Base-by-base conservation (phyloP, 2,888 invertebrate genomes). In the Carterocephalus palaemon region DNA sequence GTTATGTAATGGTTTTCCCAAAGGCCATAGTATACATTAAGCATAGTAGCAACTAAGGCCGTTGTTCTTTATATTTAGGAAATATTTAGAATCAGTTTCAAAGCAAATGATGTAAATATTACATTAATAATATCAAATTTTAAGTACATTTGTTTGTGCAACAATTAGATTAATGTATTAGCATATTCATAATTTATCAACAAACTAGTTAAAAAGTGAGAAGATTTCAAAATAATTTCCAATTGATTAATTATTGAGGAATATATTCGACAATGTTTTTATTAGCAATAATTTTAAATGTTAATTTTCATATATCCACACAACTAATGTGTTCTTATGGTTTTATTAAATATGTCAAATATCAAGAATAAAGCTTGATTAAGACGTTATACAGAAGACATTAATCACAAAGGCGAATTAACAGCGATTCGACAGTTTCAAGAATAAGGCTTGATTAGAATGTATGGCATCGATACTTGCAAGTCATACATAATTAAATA, bases 1-100 rank as follows among this genome's bases (percentile, higher is more conserved):
- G 81, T 72, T 69, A 72, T 74, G 70, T 73, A 71, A 73, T 77
- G 75, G 75, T 79, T 74, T 79, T 74, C 64, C 65, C 64, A 68
- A 75, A 81, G 77, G 80, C 78, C 72, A 64, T 68, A 53, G n/a
- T n/a, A n/a, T n/a, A 58, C 60, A 63, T 59, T 71, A 75, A 72
- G 74, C 73, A 56, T 60, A 57, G 57, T 55, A 54, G 63, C 61
- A 57, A 50, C 49, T 73, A 73, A 75, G 75, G 74, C 74, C 72
- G 59, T 69, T 56, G 60, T 63, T 64, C 60, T 54, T 67, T 67
- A 67, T 59, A 67, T 70, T 65, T 67, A 69, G n/a, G n/a, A 51
- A 57, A 58, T 60, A 57, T 49, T 52, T 52, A 37, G 37, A 24
- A 36, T 36, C 29, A 23, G 42, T 37, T 28, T 53, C 62, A 67